Conservation (phyloP, 2,888 invertebrate species). For the Tholera decimalis region DNA sequence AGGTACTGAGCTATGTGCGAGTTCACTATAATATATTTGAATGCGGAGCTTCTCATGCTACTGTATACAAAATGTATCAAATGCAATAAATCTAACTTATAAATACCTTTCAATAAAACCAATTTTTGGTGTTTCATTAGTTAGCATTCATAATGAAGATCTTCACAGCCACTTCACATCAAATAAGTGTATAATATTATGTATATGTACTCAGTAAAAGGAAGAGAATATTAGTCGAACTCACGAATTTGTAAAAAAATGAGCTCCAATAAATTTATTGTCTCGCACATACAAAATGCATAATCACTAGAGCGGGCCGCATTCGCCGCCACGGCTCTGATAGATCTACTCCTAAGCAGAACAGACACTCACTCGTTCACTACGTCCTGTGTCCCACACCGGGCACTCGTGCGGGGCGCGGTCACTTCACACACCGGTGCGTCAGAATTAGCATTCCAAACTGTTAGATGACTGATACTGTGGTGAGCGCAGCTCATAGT, state of each 20-base stretch:
- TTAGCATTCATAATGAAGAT: slow-evolving; percentile 80
- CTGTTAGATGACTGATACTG: slow-evolving; percentile 83
- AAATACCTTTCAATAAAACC: slow-evolving; percentile 81
- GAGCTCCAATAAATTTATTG: slow-evolving; percentile 86
- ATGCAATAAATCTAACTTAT: slow-evolving; percentile 81
- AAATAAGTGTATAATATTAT: slow-evolving; percentile 74
- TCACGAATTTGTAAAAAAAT: slow-evolving; percentile 71
- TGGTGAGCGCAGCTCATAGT: slow-evolving; percentile 89
- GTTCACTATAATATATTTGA: slow-evolving; percentile 70
- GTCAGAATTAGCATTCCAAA: slow-evolving; percentile 86
- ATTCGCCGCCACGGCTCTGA: slow-evolving; percentile 54
- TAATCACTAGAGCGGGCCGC: slow-evolving; percentile 72
- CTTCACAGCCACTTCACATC: slow-evolving; percentile 88
- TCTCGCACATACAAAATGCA: slow-evolving; percentile 89
- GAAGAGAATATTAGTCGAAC: slow-evolving; percentile 71
- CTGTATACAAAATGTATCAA: slow-evolving; percentile 77
- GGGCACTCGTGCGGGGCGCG: slow-evolving; percentile 67
- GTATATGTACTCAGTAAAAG: slow-evolving; percentile 73
- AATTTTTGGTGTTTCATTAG: slow-evolving; percentile 82
- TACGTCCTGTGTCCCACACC: slow-evolving; percentile 66
- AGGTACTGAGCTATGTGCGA: slow-evolving; percentile 88
- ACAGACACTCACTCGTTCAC: slow-evolving; percentile 62
- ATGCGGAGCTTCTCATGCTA: slow-evolving; percentile 76
- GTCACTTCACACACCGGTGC: slow-evolving; percentile 85
- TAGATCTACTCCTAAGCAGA: slow-evolving; percentile 71